Evolutionary conservation across 2,113 vertebrate species (phyloP).

Genomic region (Diadophis punctatus): DNA sequence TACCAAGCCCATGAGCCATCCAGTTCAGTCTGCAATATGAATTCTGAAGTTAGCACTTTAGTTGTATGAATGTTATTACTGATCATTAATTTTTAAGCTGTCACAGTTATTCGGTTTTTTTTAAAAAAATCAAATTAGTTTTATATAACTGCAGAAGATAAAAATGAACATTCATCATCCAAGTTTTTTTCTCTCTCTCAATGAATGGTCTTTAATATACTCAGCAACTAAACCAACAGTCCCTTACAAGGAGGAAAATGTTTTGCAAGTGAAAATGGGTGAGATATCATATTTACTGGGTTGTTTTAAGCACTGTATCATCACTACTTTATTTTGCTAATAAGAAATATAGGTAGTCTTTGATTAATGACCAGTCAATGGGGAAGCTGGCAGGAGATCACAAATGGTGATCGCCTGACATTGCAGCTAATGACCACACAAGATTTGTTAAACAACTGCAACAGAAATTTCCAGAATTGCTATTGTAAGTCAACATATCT

Average conservation of each 20-base stretch:
- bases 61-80: conserved; percentile 47
- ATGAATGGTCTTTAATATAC: conserved; percentile 30
- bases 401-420: background rate
- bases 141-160: conserved; percentile 27
- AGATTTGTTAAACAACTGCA: background rate
- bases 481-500: background rate
- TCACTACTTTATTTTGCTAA: background rate
- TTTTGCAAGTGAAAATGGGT: background rate
- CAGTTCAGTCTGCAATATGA: conserved; percentile 32
- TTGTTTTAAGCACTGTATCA: background rate
- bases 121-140: conserved; percentile 41
- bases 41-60: conserved; percentile 37
- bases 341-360: background rate
- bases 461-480: background rate
- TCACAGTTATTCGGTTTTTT: conserved; percentile 18
- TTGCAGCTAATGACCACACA: background rate
- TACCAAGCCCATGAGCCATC: conserved; percentile 45
- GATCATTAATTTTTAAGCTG: conserved; percentile 61
- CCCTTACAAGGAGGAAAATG: conserved; percentile 4
- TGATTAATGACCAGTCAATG: background rate
- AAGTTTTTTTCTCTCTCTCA: conserved; percentile 17
- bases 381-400: background rate
- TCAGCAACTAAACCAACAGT: background rate
- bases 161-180: conserved; percentile 44
- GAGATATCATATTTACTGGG: background rate